A percentile compares a stretch with the other conserved stretches of the same genome.
phyloP scores from a whole-genome alignment of 2,888 invertebrate genomes.

The Leucoma salicis region DNA sequence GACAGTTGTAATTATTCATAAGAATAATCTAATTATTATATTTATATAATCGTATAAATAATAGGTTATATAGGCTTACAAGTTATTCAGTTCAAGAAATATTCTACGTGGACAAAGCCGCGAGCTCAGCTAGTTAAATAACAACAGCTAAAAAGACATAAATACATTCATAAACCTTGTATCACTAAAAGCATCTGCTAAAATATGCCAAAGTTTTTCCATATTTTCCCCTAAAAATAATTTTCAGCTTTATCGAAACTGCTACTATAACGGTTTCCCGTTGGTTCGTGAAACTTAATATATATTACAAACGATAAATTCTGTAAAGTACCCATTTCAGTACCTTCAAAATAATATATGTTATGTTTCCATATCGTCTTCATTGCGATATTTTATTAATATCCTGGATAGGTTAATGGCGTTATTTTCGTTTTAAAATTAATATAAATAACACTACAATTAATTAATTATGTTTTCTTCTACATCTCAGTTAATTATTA shows the following conservation, averaged over 20 bases:
- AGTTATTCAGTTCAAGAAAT: no score
- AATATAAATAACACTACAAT: not conserved
- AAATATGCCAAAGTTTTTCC: constrained; percentile 1
- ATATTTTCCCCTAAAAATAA: constrained; percentile 10
- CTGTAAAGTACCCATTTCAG: constrained; percentile 26
- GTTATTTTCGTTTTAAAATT: constrained; percentile 2
- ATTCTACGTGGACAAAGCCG: no score
- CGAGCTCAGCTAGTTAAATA: no score
- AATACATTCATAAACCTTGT: no score
- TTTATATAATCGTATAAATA: no score
- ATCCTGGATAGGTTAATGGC: constrained; percentile 4
- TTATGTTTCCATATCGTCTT: constrained; percentile 11
- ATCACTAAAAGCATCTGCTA: constrained; percentile 2
- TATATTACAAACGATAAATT: constrained; percentile 29
- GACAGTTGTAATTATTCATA: no score
- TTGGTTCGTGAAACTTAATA: constrained; percentile 28
- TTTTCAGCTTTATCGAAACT: constrained; percentile 20
- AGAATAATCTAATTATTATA: no score
- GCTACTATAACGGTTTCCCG: constrained; percentile 13
- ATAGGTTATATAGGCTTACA: no score
- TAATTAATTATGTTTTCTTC: no score
- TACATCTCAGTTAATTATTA: no score
- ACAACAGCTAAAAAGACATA: no score
- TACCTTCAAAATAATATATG: constrained; percentile 22
- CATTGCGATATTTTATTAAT: constrained; percentile 22